phyloP scores from a whole-genome alignment of 1,140 invertebrate genomes.

The Penaeus vannamei region DNA sequence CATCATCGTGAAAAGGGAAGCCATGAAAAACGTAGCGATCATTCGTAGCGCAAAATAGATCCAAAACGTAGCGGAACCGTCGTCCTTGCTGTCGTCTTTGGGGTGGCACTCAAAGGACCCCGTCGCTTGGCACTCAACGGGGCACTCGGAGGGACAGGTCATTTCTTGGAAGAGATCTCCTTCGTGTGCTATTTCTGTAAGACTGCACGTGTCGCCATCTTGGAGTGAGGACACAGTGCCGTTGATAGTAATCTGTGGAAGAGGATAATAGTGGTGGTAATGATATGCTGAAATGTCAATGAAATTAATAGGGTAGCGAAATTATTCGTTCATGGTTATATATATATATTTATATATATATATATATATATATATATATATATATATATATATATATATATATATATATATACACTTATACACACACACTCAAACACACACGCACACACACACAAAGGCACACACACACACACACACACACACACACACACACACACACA shows the following conservation, averaged over 20 bases:
- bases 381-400: too few species aligned
- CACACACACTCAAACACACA: too few species aligned
- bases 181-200: neutral
- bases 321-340: too few species aligned
- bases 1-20: slow-evolving; percentile 38
- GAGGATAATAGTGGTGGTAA: neutral
- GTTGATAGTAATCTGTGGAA: neutral
- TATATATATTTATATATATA: too few species aligned
- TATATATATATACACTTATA: too few species aligned
- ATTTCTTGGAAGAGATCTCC: neutral
- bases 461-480: too few species aligned
- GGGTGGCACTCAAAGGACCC: neutral
- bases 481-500: too few species aligned
- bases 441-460: too few species aligned
- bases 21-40: slow-evolving; percentile 82
- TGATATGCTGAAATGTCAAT: too few species aligned
- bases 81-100: slow-evolving; percentile 78
- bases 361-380: too few species aligned
- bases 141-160: neutral
- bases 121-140: neutral
- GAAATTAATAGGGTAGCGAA: too few species aligned
- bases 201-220: neutral
- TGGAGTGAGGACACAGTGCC: neutral
- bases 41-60: slow-evolving; percentile 84
- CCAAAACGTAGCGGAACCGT: slow-evolving; percentile 83